Evolutionary conservation across 1,140 invertebrate species (phyloP).

Genomic region (Anadara kagoshimensis): DNA sequence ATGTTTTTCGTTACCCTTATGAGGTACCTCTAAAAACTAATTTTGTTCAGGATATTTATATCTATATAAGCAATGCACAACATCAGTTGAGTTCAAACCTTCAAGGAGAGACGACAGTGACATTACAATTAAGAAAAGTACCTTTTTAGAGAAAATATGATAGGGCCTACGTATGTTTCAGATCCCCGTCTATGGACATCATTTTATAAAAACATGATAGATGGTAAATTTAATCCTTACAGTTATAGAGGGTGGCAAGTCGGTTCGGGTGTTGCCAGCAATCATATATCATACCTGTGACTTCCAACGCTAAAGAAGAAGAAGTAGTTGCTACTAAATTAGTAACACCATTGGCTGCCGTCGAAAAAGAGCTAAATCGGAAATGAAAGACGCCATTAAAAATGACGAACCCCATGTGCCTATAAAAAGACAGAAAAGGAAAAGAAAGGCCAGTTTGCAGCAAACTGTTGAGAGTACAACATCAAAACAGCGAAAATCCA

Average conservation of each 20-base stretch:
- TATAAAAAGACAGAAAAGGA: neutral
- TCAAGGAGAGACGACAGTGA: too few species aligned
- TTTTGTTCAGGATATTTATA: constrained; percentile 6
- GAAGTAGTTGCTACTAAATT: neutral
- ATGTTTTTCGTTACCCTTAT: neutral
- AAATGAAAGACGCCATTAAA: constrained; percentile 9
- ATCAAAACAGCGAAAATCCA: too few species aligned
- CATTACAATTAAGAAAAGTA: too few species aligned
- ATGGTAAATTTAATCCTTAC: constrained; percentile 12
- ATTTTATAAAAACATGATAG: constrained; percentile 18
- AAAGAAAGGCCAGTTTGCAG: too few species aligned
- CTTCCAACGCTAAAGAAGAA: neutral
- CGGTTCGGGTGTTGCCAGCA: neutral
- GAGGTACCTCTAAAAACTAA: constrained; percentile 17
- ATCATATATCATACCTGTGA: neutral
- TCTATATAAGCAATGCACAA: constrained; percentile 21
- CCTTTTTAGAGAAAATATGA: neutral
- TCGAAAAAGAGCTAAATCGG: constrained; percentile 9
- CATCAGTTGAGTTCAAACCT: too few species aligned
- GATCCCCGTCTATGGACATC: constrained; percentile 19
- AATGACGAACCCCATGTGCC: neutral
- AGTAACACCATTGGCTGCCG: constrained; percentile 9
- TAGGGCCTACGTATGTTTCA: constrained; percentile 4
- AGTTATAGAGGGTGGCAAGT: constrained; percentile 12
- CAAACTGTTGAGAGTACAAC: neutral